Base-by-base conservation (phyloP, 1,140 invertebrate species). In the Hylyphantes graminicola region DNA sequence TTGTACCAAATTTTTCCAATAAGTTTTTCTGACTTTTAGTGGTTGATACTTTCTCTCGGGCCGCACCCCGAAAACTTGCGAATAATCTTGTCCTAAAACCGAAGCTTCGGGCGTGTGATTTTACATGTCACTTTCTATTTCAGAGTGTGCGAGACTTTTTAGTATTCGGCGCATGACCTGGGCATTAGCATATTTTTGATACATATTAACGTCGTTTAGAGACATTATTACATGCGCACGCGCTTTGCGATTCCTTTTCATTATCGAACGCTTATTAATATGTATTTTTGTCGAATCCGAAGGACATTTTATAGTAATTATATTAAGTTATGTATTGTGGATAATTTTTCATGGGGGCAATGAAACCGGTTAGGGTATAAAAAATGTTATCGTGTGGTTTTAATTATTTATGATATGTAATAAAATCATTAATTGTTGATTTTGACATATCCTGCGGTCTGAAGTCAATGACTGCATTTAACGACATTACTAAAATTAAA, bases 141-240 rank as follows among this genome's bases (percentile, higher is more conserved):
- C 51, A 59, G 5, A 19, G 51, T 51, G 13, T 53, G 13, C 50
- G 61, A 15, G n/a, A 13, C 76, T 53, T 7, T 64, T 78, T 78
- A 63, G 54, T 78, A 78, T 78, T 51, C 76, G 21, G 6, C 9
- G 51, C 63, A 65, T 64, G 65, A 48, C 8, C 13, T 35, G 51
- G 51, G 17, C 61, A 78, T 78, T 78, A 78, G 63, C 76, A 78
- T 78, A 78, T 78, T 78, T 67, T 78, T 50, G 76, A 54, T 78
- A 78, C 76, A 65, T 78, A 65, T 78, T 78, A 78, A 65, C 76
- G 65, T 21, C 50, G 13, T 78, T 21, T 65, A 19, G 35, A 76
- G 48, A 35, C 19, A 17, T 78, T 78, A 78, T 78, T 78, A 78
- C 61, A 55, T 17, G 63, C 54, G 76, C 54, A 53, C 68, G 68